Conservation (phyloP, 2,888 invertebrate genomes). For the Neoitamus cyanurus region DNA sequence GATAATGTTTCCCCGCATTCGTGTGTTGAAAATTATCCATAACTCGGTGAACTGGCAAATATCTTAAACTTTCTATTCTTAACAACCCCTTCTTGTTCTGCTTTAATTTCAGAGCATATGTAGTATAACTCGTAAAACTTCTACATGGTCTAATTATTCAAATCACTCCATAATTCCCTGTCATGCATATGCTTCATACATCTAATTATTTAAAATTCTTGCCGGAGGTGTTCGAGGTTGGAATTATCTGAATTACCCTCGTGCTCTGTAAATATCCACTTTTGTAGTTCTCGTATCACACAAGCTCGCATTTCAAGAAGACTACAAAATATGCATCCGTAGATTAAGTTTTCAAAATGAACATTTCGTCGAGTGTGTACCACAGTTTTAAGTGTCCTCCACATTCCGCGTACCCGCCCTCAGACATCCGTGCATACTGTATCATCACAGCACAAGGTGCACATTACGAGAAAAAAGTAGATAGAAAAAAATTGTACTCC, state of each 20-base stretch:
- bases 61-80: not conserved
- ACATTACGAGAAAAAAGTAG: not conserved
- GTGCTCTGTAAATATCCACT: not conserved
- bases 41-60: not conserved
- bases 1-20: not conserved
- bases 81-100: not conserved
- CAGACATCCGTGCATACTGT: not conserved
- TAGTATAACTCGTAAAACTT: not conserved
- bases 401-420: not conserved
- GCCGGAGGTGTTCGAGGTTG: not conserved
- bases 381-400: not conserved
- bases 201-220: not conserved
- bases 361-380: not conserved
- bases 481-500: too few species aligned
- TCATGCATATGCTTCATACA: not conserved
- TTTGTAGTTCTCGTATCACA: not conserved
- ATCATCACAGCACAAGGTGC: too few species aligned
- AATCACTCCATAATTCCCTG: not conserved
- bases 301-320: not conserved
- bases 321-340: not conserved
- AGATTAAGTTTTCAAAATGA: not conserved
- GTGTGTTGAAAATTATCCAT: not conserved
- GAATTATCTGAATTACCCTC: not conserved
- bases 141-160: not conserved
- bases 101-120: not conserved